Evolutionary conservation across 2,797 vertebrate genomes (phyloP).

Genomic region (Halcyon chelicuti): DNA sequence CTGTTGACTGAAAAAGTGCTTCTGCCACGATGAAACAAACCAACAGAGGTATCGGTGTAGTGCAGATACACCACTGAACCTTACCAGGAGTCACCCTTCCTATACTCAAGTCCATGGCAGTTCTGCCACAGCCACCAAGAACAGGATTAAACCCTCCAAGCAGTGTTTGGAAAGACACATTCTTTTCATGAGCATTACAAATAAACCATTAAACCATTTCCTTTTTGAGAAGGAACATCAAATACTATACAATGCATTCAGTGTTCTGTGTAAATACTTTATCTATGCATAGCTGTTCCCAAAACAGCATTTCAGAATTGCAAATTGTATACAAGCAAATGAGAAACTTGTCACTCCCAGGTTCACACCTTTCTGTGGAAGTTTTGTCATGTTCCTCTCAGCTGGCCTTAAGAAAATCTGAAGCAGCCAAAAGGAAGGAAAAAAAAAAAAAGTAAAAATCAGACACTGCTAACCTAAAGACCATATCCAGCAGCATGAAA

Average conservation of each 20-base stretch:
- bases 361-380: background rate
- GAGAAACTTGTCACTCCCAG: slow-evolving; percentile 13
- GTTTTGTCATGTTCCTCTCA: background rate
- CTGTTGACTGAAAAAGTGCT: background rate
- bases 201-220: slow-evolving; percentile 4
- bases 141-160: background rate
- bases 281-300: slow-evolving; percentile 7
- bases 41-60: background rate
- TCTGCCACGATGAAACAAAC: rapidly evolving
- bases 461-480: background rate
- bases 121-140: background rate
- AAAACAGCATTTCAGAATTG: slow-evolving; percentile 55
- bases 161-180: background rate
- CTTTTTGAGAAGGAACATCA: background rate
- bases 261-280: background rate
- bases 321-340: slow-evolving; percentile 38
- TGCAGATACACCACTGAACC: background rate
- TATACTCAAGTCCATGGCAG: background rate
- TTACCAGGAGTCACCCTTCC: background rate
- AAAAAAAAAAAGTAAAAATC: background rate
- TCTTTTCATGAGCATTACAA: background rate
- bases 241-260: background rate
- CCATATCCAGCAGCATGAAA: background rate
- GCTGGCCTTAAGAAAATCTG: background rate
- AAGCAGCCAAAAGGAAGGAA: background rate